These are phyloP conservation scores for Meloidogyne hapla DNA, from an alignment of 1,140 invertebrate genomes.

Conservation along the genomic window DNA sequence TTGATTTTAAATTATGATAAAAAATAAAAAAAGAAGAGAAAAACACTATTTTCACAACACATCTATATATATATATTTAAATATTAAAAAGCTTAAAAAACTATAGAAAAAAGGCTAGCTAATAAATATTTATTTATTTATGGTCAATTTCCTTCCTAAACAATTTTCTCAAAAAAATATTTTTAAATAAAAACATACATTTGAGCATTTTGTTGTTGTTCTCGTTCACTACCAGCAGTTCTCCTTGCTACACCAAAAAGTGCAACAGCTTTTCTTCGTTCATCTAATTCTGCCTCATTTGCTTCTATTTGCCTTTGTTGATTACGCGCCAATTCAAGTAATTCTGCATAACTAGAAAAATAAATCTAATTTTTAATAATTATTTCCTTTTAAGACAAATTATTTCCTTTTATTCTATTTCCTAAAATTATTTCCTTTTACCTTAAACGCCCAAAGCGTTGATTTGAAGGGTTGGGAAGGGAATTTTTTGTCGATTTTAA, in stretches of 20 bases:
- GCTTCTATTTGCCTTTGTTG: conserved; percentile 38
- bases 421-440: conserved; percentile 4
- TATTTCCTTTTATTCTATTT: too few species aligned
- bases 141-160: not conserved
- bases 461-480: not conserved
- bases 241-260: conserved; percentile 22
- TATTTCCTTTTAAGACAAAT: not conserved
- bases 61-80: too few species aligned
- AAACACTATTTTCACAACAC: too few species aligned
- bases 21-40: too few species aligned
- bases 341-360: conserved; percentile 27
- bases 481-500: not conserved
- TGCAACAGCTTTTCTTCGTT: conserved; percentile 31
- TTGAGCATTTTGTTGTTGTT: conserved; percentile 27
- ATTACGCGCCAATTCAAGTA: conserved; percentile 32
- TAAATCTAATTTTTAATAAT: conserved; percentile 13
- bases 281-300: conserved; percentile 34
- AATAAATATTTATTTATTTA: too few species aligned
- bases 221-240: conserved; percentile 10
- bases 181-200: not conserved
- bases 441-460: conserved; percentile 8
- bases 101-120: too few species aligned
- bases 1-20: too few species aligned
- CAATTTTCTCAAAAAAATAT: not conserved
- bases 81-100: too few species aligned